Evolutionary conservation across 37 sponge, comb jelly and placozoan genomes (phyloP), one percentile per base, ranked within the genome.

Genomic region (Theonella swinhoei): DNA sequence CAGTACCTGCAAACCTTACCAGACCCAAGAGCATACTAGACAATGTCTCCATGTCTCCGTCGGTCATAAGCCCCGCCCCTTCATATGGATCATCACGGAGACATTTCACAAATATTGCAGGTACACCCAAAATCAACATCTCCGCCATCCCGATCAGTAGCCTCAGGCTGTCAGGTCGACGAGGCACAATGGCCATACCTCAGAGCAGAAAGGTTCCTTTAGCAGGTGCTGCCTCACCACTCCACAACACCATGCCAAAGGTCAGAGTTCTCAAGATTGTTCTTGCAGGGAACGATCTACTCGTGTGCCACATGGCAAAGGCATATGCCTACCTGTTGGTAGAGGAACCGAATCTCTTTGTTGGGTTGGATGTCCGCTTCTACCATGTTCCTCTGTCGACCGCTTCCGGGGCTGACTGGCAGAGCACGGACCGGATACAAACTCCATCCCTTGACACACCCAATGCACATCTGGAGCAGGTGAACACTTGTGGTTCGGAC

Each of bases 381-480:
- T 89, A 84, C 68, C 78, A 94, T 77, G 58, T 94, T 20, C 94
- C 94, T 7, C 79, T 94, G 25, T 87, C 88, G 8, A 40, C 75
- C 32, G 80, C 88, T 9, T 83, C 88, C 24, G 41, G 28, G 1
- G 30, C 68, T 11, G 62, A 77, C 33, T 19, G 62, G 26, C 70
- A 41, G 11, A 30, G 26, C 28, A 68, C 68, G 2, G 58, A 64
- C 26, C 20, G 35, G 24, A 11, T 66, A 31, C 0, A 32, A n/a
- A 42, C 42, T 0, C 31, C 68, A 7, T 1, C 4, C 11, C 64
- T 17, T 24, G 94, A 93, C 70, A 76, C 79, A 30, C 83, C 89
- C 37, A 75, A 90, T 36, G 86, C 91, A 0, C 32, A 73, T 42
- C 39, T 62, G 14, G 84, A 78, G 40, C 72, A 60, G 70, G 0